Evolutionary conservation across 2,113 vertebrate species (phyloP), one percentile per base, ranked within the genome.

Genomic region (Helogale parvula): DNA sequence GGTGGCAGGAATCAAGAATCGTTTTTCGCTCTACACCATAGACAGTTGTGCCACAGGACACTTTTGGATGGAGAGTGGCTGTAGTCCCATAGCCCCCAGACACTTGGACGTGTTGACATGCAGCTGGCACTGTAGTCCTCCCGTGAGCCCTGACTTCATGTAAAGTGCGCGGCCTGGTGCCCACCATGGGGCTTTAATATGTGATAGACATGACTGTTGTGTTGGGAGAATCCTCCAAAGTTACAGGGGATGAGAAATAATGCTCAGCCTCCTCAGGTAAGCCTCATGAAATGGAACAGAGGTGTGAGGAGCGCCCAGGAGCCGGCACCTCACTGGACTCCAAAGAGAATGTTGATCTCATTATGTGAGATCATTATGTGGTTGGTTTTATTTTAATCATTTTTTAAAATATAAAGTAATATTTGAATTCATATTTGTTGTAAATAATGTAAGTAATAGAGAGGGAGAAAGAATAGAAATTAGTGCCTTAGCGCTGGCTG

Each of bases 351-450:
- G 23, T 47, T 38, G 1, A 68, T 76, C 33, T 95, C 31, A 71
- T 80, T 65, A 71, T 57, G 10, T 88, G 57, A 60, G 57, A 60
- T 60, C 21, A 23, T 23, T 60, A 23, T 60, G n/a, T 74, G 29
- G 50, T 77, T 83, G 8, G 82, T 97, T 86, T 66, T 29, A 31
- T 77, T 93, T 94, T 50, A 13, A 83, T 83, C 12, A 38, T 77
- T 90, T 90, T 83, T 47, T 50, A 33, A 76, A 88, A 81, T 82
- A 93, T 90, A 93, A 94, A 72, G 29, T 47, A 41, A 35, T 54
- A 19, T 72, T 93, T 94, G 35, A 81, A 81, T 93, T 2, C 33
- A 86, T 5, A 29, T 33, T 80, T n/a, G 2, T 72, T 68, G 4
- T 79, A 90, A 94, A 81, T 19, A 41, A 33, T 33, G 54, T 33